Evolutionary conservation across 2,888 invertebrate species (phyloP), one percentile per base, ranked within the genome.

Genomic region (Stratiomys singularior): DNA sequence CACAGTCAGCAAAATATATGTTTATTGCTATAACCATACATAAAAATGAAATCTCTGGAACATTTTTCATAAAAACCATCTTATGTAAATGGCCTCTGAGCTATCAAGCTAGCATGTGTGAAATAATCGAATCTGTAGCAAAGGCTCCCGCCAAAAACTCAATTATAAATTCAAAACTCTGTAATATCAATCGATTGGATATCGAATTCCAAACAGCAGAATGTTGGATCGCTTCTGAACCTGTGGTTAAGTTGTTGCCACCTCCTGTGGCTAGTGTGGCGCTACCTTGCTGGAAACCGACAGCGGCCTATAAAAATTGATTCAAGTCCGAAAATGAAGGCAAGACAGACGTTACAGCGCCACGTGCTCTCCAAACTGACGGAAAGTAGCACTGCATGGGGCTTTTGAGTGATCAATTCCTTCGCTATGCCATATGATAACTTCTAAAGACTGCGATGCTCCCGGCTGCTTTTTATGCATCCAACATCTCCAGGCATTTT

Each of bases 301-400:
- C 11, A 18, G 30, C 58, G 74, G 52, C 60, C 74, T 60, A 74
- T 60, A 74, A 74, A 47, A 74, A 74, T 74, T 52, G 60, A 60
- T 74, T 37, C 27, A 21, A 58, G n/a, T 9, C 21, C 74, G 47
- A 47, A 25, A 69, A n/a, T n/a, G 69, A 46, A 69, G 18, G 47
- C 69, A 74, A 37, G 79, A 81, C 82, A 85, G 85, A 85, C 85
- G 85, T 84, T 83, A 85, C 85, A 86, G 85, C 85, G 85, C 86
- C 86, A 85, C 82, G 81, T 81, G 82, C 81, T 80, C 76, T 80
- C 79, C 77, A 67, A 80, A 79, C 79, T 81, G 81, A 81, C 82
- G 82, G 82, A 82, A 77, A 67, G 56, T 67, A 67, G 77, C 77
- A 66, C 77, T 15, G 52, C 77, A 77, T 77, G 77, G 56, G 67